These are phyloP conservation scores for Xiphophorus hellerii DNA, from an alignment of 2,113 vertebrate species.

Conservation along the genomic window DNA sequence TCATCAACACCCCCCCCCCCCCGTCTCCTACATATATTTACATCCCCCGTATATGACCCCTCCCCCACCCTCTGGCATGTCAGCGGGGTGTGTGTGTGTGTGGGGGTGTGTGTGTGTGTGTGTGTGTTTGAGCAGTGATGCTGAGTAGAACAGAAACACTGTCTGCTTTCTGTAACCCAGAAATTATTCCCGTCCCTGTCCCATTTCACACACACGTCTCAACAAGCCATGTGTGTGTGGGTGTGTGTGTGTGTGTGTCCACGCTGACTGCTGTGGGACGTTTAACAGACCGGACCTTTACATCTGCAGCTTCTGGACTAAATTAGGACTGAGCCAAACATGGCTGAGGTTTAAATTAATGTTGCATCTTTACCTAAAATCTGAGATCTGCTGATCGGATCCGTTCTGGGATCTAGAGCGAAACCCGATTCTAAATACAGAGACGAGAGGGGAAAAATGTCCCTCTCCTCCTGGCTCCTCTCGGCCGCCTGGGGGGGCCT, in stretches of 20 bases:
- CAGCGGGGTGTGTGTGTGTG: constrained; percentile 6
- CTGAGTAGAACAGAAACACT: constrained; percentile 27
- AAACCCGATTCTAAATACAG: too few species aligned
- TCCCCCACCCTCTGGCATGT: constrained; percentile 1
- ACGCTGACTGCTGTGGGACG: neutral
- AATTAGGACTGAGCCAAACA: neutral
- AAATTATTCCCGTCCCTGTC: neutral
- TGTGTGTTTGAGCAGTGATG: constrained; percentile 2
- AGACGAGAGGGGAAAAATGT: too few species aligned
- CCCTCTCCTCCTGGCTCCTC: too few species aligned
- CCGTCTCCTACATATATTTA: constrained; percentile 6
- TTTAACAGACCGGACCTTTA: neutral
- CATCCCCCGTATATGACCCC: constrained; percentile 2
- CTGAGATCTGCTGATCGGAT: too few species aligned
- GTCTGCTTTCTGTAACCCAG: constrained; percentile 24
- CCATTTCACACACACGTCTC: too few species aligned
- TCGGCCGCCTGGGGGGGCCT: too few species aligned
- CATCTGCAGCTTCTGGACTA: neutral
- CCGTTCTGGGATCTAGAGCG: too few species aligned
- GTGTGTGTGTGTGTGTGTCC: too few species aligned
- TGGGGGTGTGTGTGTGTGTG: neutral
- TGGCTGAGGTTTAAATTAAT: too few species aligned
- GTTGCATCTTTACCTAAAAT: too few species aligned
- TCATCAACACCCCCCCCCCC: constrained; percentile 49
- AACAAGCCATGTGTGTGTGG: too few species aligned